A percentile compares a stretch with the other conserved stretches of the same genome.
phyloP scores from a whole-genome alignment of 2,797 vertebrate genomes.

The Bradypus variegatus region DNA sequence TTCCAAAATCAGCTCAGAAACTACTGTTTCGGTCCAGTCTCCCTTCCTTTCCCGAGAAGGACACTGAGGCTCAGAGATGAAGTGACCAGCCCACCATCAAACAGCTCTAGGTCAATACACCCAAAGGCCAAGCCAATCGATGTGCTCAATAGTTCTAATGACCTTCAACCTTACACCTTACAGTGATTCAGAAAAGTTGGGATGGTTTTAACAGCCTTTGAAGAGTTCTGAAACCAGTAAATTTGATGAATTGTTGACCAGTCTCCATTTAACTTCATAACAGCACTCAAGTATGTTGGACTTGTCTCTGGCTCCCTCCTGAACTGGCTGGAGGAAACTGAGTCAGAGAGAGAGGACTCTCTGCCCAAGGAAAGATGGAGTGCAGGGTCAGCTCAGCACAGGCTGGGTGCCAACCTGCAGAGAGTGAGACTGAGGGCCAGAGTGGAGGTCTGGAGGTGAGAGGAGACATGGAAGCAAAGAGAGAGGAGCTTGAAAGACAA shows the following conservation, averaged over 20 bases:
- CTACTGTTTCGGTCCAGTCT: background rate
- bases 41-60: background rate
- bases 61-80: background rate
- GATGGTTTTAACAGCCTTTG: background rate
- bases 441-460: background rate
- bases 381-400: background rate
- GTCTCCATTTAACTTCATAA: background rate
- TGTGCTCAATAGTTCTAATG: background rate
- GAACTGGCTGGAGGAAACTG: background rate
- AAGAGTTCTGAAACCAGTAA: background rate
- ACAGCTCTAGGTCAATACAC: fast-evolving
- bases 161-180: background rate
- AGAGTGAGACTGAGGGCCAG: background rate
- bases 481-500: too few species aligned
- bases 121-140: background rate
- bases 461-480: background rate
- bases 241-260: too few species aligned
- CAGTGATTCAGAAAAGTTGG: background rate
- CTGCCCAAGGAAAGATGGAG: background rate
- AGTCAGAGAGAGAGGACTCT: background rate
- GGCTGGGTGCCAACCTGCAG: background rate
- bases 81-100: fast-evolving
- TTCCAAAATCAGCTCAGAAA: background rate
- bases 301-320: background rate
- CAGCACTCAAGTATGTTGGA: background rate